A percentile compares a stretch with the other conserved stretches of the same genome.
phyloP scores from a whole-genome alignment of 2,113 vertebrate species.

The Amblyopsis rosae region DNA sequence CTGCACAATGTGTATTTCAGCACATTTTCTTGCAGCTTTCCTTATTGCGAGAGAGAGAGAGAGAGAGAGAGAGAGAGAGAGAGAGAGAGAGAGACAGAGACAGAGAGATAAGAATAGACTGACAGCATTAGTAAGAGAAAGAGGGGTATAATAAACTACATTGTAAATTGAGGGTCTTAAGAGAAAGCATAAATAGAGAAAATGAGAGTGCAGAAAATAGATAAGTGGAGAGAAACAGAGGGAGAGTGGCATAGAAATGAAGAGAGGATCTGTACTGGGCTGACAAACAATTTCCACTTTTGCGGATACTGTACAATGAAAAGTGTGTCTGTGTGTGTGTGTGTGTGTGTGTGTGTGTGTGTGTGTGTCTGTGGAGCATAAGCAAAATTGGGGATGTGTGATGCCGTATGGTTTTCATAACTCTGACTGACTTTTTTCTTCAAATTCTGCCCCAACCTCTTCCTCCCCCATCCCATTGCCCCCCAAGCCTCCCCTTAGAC shows the following conservation, averaged over 20 bases:
- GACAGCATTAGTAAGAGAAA: constrained; percentile 2
- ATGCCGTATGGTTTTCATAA: constrained; percentile 74
- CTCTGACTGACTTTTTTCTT: constrained; percentile 43
- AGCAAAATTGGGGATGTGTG: constrained; percentile 43
- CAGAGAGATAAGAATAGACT: constrained; percentile 23
- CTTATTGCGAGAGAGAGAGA: constrained; percentile 31
- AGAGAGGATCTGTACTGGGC: constrained; percentile 31
- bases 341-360: not conserved
- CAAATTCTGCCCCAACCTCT: not conserved
- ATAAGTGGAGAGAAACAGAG: constrained; percentile 10
- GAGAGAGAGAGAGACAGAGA: constrained; percentile 5
- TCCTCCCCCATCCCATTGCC: constrained; percentile 32
- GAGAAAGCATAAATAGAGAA: constrained; percentile 10
- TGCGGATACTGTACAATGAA: constrained; percentile 51
- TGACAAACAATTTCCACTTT: constrained; percentile 67
- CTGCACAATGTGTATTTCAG: constrained; percentile 42
- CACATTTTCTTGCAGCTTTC: constrained; percentile 8
- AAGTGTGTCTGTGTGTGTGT: constrained; percentile 1
- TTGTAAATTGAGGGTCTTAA: constrained; percentile 13
- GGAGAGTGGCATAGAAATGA: not conserved
- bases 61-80: constrained; percentile 5
- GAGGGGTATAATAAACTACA: constrained; percentile 12
- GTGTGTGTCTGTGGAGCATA: constrained; percentile 24
- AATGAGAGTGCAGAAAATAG: constrained; percentile 6
- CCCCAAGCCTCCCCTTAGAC: constrained; percentile 45